Percentiles rank a stretch among this genome's conserved stretches.
Evolutionary conservation across 1,140 invertebrate genomes (phyloP).

Genomic region (Conus betulinus): DNA sequence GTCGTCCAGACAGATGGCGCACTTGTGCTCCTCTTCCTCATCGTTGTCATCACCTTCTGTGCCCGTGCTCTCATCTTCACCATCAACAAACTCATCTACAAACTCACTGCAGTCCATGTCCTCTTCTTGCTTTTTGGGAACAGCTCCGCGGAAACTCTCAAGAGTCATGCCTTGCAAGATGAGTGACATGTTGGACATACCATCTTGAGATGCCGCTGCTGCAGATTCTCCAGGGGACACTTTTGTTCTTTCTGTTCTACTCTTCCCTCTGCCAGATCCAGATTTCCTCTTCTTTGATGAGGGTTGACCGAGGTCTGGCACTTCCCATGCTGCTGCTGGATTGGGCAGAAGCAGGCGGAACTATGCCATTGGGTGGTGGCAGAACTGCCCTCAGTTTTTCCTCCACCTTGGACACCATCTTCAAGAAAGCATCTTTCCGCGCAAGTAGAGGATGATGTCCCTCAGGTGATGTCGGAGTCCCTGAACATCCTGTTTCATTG

Average conservation of each 20-base stretch:
- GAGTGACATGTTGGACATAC: background rate
- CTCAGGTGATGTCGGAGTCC: background rate
- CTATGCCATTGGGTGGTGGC: background rate
- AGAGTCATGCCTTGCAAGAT: background rate
- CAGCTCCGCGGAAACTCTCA: background rate
- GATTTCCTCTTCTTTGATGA: background rate
- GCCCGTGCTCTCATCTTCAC: background rate
- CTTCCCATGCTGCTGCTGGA: background rate
- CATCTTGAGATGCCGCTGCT: background rate
- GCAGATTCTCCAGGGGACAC: background rate
- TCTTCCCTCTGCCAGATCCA: background rate
- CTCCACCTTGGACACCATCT: background rate
- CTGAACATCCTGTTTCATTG: background rate
- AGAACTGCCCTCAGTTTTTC: background rate
- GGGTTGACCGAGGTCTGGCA: background rate
- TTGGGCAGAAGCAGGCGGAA: background rate
- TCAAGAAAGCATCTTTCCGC: background rate
- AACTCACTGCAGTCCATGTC: background rate
- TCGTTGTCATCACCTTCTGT: background rate
- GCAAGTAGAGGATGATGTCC: conserved; percentile 13
- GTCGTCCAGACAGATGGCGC: conserved; percentile 49
- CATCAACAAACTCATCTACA: background rate
- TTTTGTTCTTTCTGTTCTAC: background rate
- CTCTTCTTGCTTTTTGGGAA: background rate
- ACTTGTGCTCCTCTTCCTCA: conserved; percentile 35